Evolutionary conservation across 2,797 vertebrate genomes (phyloP).

Genomic region (Merluccius polli): DNA sequence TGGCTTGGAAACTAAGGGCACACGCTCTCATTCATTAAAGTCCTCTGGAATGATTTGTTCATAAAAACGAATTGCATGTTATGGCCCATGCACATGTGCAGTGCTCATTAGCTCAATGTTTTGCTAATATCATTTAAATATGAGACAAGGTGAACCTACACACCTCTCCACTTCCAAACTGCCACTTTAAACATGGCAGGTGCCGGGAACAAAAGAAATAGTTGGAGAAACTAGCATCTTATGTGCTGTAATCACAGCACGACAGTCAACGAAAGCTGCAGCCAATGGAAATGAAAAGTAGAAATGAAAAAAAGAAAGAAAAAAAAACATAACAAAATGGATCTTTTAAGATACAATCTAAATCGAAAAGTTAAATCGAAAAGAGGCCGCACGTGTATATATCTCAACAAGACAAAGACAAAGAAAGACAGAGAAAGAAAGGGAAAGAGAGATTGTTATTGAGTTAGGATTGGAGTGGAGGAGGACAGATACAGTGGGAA

Average conservation of each 20-base stretch:
- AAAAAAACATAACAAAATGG: too few relatives aligned
- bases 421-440: neutral
- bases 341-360: too few relatives aligned
- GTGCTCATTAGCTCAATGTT: neutral
- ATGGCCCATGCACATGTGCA: neutral
- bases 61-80: neutral
- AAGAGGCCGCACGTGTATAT: too few relatives aligned
- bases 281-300: neutral
- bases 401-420: neutral
- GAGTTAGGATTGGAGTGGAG: neutral
- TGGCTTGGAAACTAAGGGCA: neutral
- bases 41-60: neutral
- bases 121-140: neutral
- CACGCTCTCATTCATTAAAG: neutral
- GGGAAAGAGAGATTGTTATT: neutral
- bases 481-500: neutral
- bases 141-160: neutral
- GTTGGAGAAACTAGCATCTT: neutral
- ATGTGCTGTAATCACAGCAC: neutral
- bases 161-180: neutral
- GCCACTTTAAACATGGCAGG: neutral
- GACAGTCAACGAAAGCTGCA: neutral
- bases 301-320: too few relatives aligned
- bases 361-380: too few relatives aligned
- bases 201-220: neutral